Evolutionary conservation across 2,113 vertebrate species (phyloP).

Genomic region (Eulemur macaco): DNA sequence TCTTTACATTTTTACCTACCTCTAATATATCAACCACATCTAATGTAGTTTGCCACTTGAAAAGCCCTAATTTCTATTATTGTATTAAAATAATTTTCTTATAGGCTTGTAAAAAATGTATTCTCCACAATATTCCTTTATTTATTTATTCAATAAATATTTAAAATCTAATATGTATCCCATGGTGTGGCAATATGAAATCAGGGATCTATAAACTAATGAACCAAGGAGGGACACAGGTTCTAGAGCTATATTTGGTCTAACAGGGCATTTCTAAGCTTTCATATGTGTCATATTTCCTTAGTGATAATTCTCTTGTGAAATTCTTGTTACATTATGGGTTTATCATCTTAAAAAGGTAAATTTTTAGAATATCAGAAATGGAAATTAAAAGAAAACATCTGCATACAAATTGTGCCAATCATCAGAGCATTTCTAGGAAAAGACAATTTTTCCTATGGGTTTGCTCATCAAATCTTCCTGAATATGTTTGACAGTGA

Average conservation of each 20-base stretch:
- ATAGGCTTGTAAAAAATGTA: not conserved
- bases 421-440: slow-evolving; percentile 45
- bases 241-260: not conserved
- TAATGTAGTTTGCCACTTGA: not conserved
- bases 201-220: not conserved
- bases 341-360: not conserved
- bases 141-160: not conserved
- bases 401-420: slow-evolving; percentile 32
- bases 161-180: not conserved
- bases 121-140: not conserved
- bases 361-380: slow-evolving; percentile 23
- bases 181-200: not conserved
- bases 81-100: not conserved
- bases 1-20: not conserved
- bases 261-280: not conserved
- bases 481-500: slow-evolving; percentile 40
- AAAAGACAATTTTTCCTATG: slow-evolving; percentile 3
- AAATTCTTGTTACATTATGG: not conserved
- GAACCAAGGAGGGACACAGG: not conserved
- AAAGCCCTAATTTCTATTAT: not conserved
- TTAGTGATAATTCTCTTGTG: not conserved
- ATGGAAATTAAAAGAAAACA: slow-evolving; percentile 53
- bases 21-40: not conserved
- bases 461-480: slow-evolving; percentile 50
- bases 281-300: not conserved